phyloP scores from a whole-genome alignment of 1,140 invertebrate species.

The Temnothorax curvispinosus region DNA sequence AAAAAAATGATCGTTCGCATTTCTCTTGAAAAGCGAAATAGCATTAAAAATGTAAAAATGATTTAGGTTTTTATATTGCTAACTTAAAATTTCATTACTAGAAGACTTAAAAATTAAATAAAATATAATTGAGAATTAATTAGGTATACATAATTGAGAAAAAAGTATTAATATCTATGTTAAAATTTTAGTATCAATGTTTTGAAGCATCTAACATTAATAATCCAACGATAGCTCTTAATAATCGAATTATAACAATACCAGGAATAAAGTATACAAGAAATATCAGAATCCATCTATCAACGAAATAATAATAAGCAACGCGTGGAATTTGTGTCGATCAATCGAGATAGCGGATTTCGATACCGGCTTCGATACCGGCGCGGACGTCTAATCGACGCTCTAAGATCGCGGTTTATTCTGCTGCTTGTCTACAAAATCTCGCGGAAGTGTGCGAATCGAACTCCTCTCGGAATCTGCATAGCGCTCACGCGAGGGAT shows the following conservation, averaged over 20 bases:
- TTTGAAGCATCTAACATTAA: background rate
- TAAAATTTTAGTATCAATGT: background rate
- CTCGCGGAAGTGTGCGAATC: constrained; percentile 29
- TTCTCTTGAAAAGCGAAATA: background rate
- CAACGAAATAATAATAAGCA: background rate
- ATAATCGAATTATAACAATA: background rate
- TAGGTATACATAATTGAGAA: background rate
- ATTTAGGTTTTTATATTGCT: background rate
- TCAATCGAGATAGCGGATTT: background rate
- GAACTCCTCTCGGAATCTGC: constrained; percentile 72
- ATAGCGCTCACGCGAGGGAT: constrained; percentile 68
- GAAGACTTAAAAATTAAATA: background rate
- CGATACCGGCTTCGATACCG: background rate
- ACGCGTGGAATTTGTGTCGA: constrained; percentile 55
- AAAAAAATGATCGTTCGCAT: background rate
- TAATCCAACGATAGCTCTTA: background rate
- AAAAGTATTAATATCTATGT: background rate
- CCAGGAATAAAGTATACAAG: background rate
- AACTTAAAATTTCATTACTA: background rate
- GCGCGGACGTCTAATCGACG: constrained; percentile 37
- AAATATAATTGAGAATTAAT: background rate
- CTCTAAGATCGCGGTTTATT: constrained; percentile 32
- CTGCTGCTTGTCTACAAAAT: constrained; percentile 39
- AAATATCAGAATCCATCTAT: constrained; percentile 15
- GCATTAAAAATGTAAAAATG: background rate